Evolutionary conservation across 2,113 vertebrate genomes (phyloP).

Genomic region (rabbit (Oryctolagus cuniculus)): mOryCun1.1 NC_091450.1:47058501-47059000

Average conservation of each 20-base stretch:
- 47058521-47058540: too few species aligned
- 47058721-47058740: not conserved
- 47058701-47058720: not conserved
- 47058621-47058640: too few species aligned
- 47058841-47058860: not conserved
- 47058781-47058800: not conserved
- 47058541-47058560: too few species aligned
- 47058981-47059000: not conserved
- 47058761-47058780: not conserved
- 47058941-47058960: slow-evolving; percentile 44
- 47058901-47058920: not conserved
- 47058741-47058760: not conserved
- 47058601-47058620: too few species aligned
- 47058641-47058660: too few species aligned
- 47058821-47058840: not conserved
- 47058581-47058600: too few species aligned
- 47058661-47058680: not conserved
- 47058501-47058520: too few species aligned
- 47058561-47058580: too few species aligned
- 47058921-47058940: slow-evolving; percentile 28
- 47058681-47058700: not conserved
- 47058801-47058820: not conserved
- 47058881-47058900: slow-evolving; percentile 36
- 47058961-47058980: slow-evolving; percentile 53
- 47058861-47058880: slow-evolving; percentile 33